Evolutionary conservation across 1,140 invertebrate genomes (phyloP).

Genomic region (Rhizoglyphus robini): DNA sequence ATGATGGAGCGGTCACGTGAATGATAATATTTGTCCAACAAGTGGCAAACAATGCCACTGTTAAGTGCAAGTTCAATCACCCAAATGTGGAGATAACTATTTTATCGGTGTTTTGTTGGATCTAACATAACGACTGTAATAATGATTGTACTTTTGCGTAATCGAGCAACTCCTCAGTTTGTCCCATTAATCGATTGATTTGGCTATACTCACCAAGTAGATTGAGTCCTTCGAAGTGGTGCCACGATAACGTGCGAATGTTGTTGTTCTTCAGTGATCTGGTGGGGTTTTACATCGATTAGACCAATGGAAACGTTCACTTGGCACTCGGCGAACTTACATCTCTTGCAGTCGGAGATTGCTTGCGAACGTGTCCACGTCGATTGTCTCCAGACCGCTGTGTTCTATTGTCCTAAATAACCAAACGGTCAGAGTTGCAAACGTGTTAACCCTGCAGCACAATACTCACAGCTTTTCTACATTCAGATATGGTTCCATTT

Average conservation of each 20-base stretch:
- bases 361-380: conserved; percentile 14
- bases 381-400: conserved; percentile 16
- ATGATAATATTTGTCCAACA: too few relatives aligned
- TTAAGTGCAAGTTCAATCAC: neutral
- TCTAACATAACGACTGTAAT: neutral
- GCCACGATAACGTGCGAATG: neutral
- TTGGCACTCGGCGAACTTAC: conserved; percentile 13
- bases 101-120: neutral
- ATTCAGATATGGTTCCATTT: conserved; percentile 21
- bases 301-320: neutral
- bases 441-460: neutral
- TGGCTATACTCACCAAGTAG: neutral
- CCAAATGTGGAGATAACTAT: neutral
- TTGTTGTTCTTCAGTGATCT: neutral
- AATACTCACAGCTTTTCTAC: conserved; percentile 23
- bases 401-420: conserved; percentile 20
- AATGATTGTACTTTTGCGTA: neutral
- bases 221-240: neutral
- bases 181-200: neutral
- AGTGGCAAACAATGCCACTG: too few relatives aligned
- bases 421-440: neutral
- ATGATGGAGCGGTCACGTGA: too few relatives aligned
- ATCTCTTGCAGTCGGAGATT: conserved; percentile 21
- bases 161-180: neutral
- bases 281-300: neutral